A percentile compares a stretch with the other conserved stretches of the same genome.
Conservation (phyloP, 1,140 invertebrate genomes). For the Zophobas atratus region DNA sequence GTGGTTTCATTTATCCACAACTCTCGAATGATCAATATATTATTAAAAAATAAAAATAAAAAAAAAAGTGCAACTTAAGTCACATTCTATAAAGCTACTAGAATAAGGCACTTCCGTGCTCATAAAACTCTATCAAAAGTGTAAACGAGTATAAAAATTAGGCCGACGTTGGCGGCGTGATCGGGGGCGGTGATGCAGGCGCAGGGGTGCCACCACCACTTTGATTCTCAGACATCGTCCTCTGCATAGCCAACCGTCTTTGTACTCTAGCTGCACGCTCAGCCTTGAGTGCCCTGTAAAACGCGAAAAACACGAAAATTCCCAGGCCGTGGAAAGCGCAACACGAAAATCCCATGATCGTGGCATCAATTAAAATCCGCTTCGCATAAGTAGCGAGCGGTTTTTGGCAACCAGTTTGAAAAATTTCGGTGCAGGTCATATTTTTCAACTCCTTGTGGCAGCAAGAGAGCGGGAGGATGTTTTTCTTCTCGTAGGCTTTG, state of each 20-base stretch:
- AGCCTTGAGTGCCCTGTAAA: conserved; percentile 55
- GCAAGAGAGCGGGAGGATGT: conserved; percentile 57
- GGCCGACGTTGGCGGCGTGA: conserved; percentile 35
- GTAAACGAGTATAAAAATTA: conserved; percentile 26
- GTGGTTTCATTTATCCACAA: conserved; percentile 36
- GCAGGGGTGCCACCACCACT: conserved; percentile 5
- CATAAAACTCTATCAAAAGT: conserved; percentile 36
- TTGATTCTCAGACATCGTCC: conserved; percentile 34
- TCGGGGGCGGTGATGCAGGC: conserved; percentile 45
- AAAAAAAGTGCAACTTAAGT: conserved; percentile 27
- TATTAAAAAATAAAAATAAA: conserved; percentile 26
- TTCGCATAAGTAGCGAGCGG: conserved; percentile 58
- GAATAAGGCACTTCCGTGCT: conserved; percentile 39
- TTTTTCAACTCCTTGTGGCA: conserved; percentile 45
- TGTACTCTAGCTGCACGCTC: conserved; percentile 53
- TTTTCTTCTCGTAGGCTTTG: conserved; percentile 53
- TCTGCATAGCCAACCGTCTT: conserved; percentile 53
- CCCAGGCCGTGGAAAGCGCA: conserved; percentile 58
- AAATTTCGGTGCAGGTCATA: conserved; percentile 49
- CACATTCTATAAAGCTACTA: neutral
- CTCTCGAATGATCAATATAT: neutral
- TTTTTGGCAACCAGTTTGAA: conserved; percentile 61
- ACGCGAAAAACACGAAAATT: conserved; percentile 55
- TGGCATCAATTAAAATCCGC: conserved; percentile 59
- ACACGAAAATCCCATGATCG: conserved; percentile 59